Evolutionary conservation across 2,888 invertebrate genomes (phyloP), one percentile per base, ranked within the genome.

Genomic region (Shargacucullia verbasci): DNA sequence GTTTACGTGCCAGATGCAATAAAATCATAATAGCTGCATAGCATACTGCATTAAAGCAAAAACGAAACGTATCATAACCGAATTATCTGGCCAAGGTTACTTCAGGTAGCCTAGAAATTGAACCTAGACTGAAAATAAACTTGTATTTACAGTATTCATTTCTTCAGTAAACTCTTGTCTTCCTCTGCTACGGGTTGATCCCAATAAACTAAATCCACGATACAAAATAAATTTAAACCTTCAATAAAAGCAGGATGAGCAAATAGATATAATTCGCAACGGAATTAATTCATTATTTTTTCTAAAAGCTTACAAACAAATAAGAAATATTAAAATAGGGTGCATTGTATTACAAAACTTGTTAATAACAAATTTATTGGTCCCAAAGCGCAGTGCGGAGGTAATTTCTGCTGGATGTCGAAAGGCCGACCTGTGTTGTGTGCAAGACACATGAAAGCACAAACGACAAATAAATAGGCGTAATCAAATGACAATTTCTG

Each of bases 381-480:
- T 37, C 27, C 14, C 49, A 60, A 44, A 55, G 50, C n/a, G 33
- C 12, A 43, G 53, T 41, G 44, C 8, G 14, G 12, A 41, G 43
- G 53, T 48, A 68, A 76, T 70, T 65, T 67, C 53, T 50, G 38
- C 27, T 49, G 15, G 31, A 55, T 79, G 79, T 70, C 64, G 74
- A 76, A 70, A 81, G 75, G 29, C 45, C 27, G 40, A 58, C 55
- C 46, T 29, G 9, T 29, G 29, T 60, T 46, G 55, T 69, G 58
- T 59, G 55, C 63, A 65, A 71, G 55, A 73, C 68, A 33, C 31
- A 67, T 53, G 75, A 75, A 77, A 74, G 76, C 64, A 73, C 89
- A 88, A 91, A 91, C 77, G 91, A 89, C 85, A 88, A 85, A 87
- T 86, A 90, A 90, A 91, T 90, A 82, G 81, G 85, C 66, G 81